phyloP scores from a whole-genome alignment of 2,113 vertebrate genomes.

The Lampris incognitus region DNA sequence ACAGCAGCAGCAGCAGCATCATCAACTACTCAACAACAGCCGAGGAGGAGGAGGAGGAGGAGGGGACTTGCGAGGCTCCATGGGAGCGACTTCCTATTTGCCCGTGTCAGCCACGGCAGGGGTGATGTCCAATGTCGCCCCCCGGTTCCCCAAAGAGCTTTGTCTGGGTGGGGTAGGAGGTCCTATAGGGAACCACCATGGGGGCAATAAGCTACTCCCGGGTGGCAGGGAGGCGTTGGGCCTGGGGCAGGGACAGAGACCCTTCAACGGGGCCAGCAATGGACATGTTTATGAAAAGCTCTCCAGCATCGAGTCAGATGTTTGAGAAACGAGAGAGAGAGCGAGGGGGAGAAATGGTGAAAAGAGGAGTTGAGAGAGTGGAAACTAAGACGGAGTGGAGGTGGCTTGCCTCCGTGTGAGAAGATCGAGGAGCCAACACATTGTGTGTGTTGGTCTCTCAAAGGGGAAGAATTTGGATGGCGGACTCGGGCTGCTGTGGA shows the following conservation, averaged over 20 bases:
- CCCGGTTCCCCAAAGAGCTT: slow-evolving; percentile 96
- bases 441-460: slow-evolving; percentile 41
- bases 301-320: slow-evolving; percentile 99
- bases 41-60: slow-evolving; percentile 88
- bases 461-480: slow-evolving; percentile 57
- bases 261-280: slow-evolving; percentile 99
- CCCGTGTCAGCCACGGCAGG: slow-evolving; percentile 84
- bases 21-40: slow-evolving; percentile 84
- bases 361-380: slow-evolving; percentile 29
- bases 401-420: slow-evolving; percentile 47
- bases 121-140: slow-evolving; percentile 83
- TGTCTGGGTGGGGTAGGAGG: slow-evolving; percentile 82
- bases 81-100: slow-evolving; percentile 94
- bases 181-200: slow-evolving; percentile 82
- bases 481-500: slow-evolving; percentile 48
- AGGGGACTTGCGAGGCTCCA: slow-evolving; percentile 95
- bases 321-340: slow-evolving; percentile 86
- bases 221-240: slow-evolving; percentile 81
- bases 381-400: slow-evolving; percentile 29
- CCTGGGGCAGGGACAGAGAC: slow-evolving; percentile 87
- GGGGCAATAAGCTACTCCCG: slow-evolving; percentile 79
- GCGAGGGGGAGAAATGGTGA: slow-evolving; percentile 60
- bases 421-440: slow-evolving; percentile 47
- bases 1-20: slow-evolving; percentile 85
- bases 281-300: slow-evolving; percentile 99